These are phyloP conservation scores for Gambelia wislizenii DNA, from an alignment of 2,797 vertebrate genomes.

Conservation along the genomic window DNA sequence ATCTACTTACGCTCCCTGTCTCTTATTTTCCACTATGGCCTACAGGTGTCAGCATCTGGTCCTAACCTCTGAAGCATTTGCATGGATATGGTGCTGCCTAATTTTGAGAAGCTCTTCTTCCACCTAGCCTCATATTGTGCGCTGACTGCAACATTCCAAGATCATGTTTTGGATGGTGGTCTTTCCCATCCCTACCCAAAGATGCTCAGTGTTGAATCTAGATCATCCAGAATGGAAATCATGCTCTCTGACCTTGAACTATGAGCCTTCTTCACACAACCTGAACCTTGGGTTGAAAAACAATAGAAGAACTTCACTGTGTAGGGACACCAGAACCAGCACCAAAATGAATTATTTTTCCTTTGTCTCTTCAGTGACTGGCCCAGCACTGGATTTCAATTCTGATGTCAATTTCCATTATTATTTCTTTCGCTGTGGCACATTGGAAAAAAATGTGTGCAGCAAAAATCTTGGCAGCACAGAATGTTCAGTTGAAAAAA, in stretches of 20 bases:
- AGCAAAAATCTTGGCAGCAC: slow-evolving; percentile 48
- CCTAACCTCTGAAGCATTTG: background rate
- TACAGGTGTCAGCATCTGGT: background rate
- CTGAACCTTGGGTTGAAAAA: slow-evolving; percentile 36
- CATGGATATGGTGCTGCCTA: background rate
- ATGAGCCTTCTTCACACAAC: background rate
- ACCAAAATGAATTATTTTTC: slow-evolving; percentile 31
- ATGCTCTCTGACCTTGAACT: background rate
- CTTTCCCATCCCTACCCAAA: background rate
- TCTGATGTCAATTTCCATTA: slow-evolving; percentile 29
- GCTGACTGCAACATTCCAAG: background rate
- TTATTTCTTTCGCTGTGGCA: background rate
- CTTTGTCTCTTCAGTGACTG: slow-evolving; percentile 27
- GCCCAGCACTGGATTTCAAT: slow-evolving; percentile 31
- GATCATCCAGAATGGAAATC: background rate
- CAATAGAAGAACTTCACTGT: background rate
- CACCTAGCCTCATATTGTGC: background rate
- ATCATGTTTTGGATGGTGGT: background rate
- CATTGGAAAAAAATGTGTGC: slow-evolving; percentile 37
- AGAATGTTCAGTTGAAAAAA: background rate
- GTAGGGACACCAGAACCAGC: slow-evolving; percentile 14
- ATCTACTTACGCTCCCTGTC: background rate
- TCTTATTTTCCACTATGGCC: background rate
- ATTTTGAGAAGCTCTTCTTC: background rate
- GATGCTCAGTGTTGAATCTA: background rate